These are phyloP conservation scores for Drosophila ustulata DNA, from an alignment of 2,888 invertebrate genomes.

Conservation along the genomic window DNA sequence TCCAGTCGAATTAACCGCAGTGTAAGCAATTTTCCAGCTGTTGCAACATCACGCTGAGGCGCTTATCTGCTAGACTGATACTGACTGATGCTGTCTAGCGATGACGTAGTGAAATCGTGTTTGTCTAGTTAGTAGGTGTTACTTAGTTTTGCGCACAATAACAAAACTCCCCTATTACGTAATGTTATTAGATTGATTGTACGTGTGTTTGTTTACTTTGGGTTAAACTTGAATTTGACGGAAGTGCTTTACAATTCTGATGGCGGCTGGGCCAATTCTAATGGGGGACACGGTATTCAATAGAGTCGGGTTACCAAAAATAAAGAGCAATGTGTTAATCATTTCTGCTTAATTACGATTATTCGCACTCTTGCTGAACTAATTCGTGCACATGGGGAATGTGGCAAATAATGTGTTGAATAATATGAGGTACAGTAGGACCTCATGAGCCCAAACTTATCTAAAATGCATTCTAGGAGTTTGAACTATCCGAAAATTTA, in stretches of 20 bases:
- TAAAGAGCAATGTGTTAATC: slow-evolving; percentile 17
- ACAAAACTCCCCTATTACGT: slow-evolving; percentile 30
- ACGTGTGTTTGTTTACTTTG: slow-evolving; percentile 8
- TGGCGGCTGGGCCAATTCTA: neutral
- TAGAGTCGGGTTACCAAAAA: slow-evolving; percentile 7
- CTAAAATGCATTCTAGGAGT: neutral
- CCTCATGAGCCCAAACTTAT: neutral
- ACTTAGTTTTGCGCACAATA: slow-evolving; percentile 14
- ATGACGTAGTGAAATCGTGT: slow-evolving; percentile 53
- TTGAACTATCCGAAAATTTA: too few species aligned
- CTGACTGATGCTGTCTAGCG: slow-evolving; percentile 30
- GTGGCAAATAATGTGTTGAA: neutral
- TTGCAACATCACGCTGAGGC: slow-evolving; percentile 4
- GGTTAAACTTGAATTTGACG: slow-evolving; percentile 15
- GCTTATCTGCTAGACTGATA: slow-evolving; percentile 24
- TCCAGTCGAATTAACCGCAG: neutral
- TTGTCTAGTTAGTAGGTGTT: slow-evolving; percentile 28
- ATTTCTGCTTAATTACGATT: slow-evolving; percentile 22
- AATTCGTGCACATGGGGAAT: neutral
- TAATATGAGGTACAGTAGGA: slow-evolving; percentile 9
- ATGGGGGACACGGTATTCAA: neutral
- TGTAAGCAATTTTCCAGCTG: slow-evolving; percentile 12
- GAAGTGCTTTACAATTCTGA: neutral
- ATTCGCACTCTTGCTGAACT: slow-evolving; percentile 6
- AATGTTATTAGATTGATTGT: slow-evolving; percentile 17